Percentiles rank a stretch among this genome's conserved stretches.
Conservation (phyloP, 2,888 invertebrate species). For the Megaustenia siamemsis region DNA sequence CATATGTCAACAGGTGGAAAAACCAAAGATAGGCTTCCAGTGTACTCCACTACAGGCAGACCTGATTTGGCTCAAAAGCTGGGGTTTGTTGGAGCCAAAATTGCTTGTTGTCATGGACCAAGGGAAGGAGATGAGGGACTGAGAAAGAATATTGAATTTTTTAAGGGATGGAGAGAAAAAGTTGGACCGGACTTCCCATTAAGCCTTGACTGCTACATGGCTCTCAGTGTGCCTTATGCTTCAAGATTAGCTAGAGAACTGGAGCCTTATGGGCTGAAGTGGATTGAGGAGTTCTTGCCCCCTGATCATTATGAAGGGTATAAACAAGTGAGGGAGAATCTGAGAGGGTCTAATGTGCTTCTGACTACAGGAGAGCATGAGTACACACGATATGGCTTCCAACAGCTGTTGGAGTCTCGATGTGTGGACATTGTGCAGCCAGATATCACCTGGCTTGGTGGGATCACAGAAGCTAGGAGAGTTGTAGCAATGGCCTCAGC, state of each 20-base stretch:
- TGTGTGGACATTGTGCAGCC: conserved; percentile 78
- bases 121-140: conserved; percentile 75
- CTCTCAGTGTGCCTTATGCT: conserved; percentile 74
- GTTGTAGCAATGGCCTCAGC: conserved; percentile 77
- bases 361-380: conserved; percentile 78
- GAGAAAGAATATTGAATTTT: conserved; percentile 73
- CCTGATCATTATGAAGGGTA: conserved; percentile 77
- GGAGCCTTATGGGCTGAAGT: conserved; percentile 74
- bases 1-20: conserved; percentile 66
- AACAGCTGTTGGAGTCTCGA: conserved; percentile 70
- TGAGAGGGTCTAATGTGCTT: conserved; percentile 70
- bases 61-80: conserved; percentile 75
- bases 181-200: conserved; percentile 77
- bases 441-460: conserved; percentile 79
- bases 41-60: conserved; percentile 75
- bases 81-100: conserved; percentile 76
- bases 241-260: conserved; percentile 71
- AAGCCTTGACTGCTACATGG: conserved; percentile 78
- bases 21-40: conserved; percentile 75
- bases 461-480: conserved; percentile 76
- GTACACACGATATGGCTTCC: conserved; percentile 76
- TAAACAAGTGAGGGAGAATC: conserved; percentile 66
- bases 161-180: conserved; percentile 72
- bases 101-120: conserved; percentile 76
- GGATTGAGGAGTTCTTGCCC: conserved; percentile 78